Evolutionary conservation across 2,888 invertebrate species (phyloP), one percentile per base, ranked within the genome.

Genomic region (Mallateleia sp.): DNA sequence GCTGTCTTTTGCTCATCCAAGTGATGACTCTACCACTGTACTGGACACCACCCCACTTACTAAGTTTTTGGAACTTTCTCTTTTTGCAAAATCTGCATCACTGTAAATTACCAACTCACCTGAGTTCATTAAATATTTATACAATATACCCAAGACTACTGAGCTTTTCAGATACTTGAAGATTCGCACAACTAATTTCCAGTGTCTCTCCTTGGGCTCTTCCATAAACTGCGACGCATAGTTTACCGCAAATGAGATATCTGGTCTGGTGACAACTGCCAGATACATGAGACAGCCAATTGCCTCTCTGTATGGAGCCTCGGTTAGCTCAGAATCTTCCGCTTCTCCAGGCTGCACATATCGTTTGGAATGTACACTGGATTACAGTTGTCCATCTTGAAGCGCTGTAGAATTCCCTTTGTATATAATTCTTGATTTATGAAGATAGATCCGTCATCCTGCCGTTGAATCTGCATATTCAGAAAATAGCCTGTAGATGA

Each of bases 201-300:
- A 82, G 34, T 75, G 82, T 32, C n/a, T 42, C 38, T 82, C 75
- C 11, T 22, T n/a, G 3, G 74, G 66, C 18, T 64, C 42, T 9
- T 74, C 52, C 18, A 75, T 3, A 38, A 67, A 75, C 42, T 74
- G 72, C 2, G 66, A 66, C 5, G 22, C 66, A 38, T 74, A 66
- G 42, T 32, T 67, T 0, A 83, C 77, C 4, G 77, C 62, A 64
- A 77, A 83, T 4, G 62, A 0, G 2, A 83, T 15, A 18, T 83
- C 77, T 56, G 77, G 83, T 4, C 77, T 60, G 5, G 77, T 62
- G 3, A 20, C 71, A 9, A 71, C 56, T 5, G 77, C 42, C 18
- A 83, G 20, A 28, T 84, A 84, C 78, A 78, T 78, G 14, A 84
- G 24, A 20, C 78, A 64, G 1, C 83, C 84, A 38, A 84, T 52